Evolutionary conservation across 2,888 invertebrate species (phyloP).

Genomic region (Aproaerema taeniolella): DNA sequence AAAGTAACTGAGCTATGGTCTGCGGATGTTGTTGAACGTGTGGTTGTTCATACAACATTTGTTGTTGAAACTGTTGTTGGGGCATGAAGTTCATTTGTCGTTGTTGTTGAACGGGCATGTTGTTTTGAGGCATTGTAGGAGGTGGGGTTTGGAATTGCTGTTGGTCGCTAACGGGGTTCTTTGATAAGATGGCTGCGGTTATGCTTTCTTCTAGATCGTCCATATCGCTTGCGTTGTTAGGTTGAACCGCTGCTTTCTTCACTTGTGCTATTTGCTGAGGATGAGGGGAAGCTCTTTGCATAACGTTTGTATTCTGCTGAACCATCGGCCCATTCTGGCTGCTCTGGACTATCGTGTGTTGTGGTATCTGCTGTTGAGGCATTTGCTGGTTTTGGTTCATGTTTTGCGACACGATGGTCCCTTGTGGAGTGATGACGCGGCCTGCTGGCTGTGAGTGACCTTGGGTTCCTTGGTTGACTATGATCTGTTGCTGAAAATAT

Average conservation of each 20-base stretch:
- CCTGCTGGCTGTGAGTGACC: conserved; percentile 33
- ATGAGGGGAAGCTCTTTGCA: conserved; percentile 43
- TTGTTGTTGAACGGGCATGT: conserved; percentile 23
- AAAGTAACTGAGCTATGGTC: conserved; percentile 44
- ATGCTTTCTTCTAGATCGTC: conserved; percentile 75
- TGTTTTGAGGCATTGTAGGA: conserved; percentile 39
- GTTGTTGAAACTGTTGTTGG: conserved; percentile 39
- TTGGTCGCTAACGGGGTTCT: conserved; percentile 49
- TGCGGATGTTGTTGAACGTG: conserved; percentile 49
- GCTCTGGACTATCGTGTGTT: conserved; percentile 39
- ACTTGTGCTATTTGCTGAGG: conserved; percentile 27
- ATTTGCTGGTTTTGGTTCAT: not conserved
- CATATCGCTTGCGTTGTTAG: conserved; percentile 67
- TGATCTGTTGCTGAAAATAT: conserved; percentile 40
- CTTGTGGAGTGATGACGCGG: conserved; percentile 62
- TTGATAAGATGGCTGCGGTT: conserved; percentile 68
- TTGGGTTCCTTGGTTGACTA: conserved; percentile 54
- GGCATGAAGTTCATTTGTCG: conserved; percentile 45
- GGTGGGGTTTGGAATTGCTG: conserved; percentile 51
- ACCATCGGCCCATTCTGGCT: conserved; percentile 49
- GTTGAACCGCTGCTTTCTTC: conserved; percentile 62
- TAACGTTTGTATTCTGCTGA: conserved; percentile 40
- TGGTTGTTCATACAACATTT: conserved; percentile 38
- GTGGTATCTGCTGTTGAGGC: conserved; percentile 36
- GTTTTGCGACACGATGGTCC: conserved; percentile 60